Evolutionary conservation across 1,140 invertebrate genomes (phyloP).

Genomic region (Leptinotarsa texana): DNA sequence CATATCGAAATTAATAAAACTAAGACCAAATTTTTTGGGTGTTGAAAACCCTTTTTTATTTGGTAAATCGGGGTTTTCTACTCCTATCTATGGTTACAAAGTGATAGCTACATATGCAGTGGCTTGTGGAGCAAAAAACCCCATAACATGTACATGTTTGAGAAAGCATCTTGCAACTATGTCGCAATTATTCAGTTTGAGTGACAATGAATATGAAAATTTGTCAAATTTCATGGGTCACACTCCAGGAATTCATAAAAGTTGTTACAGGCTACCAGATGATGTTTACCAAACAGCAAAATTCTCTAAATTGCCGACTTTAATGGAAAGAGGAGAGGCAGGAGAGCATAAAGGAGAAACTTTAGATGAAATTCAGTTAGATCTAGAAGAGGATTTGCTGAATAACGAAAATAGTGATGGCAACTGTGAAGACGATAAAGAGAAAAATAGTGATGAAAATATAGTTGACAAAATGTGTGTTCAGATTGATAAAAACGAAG

Average conservation of each 20-base stretch:
- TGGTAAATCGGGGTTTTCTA: no score
- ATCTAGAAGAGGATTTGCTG: conserved; percentile 39
- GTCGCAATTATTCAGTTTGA: conserved; percentile 50
- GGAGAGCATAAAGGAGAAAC: conserved; percentile 43
- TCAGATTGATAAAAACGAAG: not conserved
- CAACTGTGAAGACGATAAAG: not conserved
- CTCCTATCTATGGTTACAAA: no score
- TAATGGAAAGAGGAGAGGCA: conserved; percentile 47
- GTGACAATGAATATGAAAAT: conserved; percentile 48
- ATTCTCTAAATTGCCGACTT: conserved; percentile 38
- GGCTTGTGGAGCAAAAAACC: no score
- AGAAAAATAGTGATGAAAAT: not conserved
- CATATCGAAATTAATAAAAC: no score
- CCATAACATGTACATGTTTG: conserved; percentile 32
- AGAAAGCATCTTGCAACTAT: conserved; percentile 53
- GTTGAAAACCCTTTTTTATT: no score
- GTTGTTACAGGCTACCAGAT: conserved; percentile 38
- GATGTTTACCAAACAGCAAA: conserved; percentile 43
- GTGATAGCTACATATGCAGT: no score
- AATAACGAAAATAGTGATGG: not conserved
- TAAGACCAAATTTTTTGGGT: no score
- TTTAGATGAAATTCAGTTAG: conserved; percentile 48
- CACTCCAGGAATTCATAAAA: conserved; percentile 28
- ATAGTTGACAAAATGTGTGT: not conserved
- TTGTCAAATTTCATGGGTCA: conserved; percentile 47